A percentile compares a stretch with the other conserved stretches of the same genome.
Evolutionary conservation across 2,888 invertebrate species (phyloP).

Genomic region (Rhamnusium bicolor): DNA sequence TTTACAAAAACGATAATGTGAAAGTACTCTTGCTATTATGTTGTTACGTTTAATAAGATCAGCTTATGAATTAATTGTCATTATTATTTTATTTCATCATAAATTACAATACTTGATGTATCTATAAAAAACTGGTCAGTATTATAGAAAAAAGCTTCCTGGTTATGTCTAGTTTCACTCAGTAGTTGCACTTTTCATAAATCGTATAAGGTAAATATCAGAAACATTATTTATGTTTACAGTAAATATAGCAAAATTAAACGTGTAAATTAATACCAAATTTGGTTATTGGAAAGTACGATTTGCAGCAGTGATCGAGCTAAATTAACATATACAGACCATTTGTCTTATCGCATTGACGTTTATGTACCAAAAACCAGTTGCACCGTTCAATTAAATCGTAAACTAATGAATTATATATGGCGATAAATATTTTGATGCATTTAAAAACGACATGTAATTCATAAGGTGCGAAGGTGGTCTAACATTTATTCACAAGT

Average conservation of each 20-base stretch:
- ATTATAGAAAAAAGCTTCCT: neutral
- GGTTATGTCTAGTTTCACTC: conserved; percentile 8
- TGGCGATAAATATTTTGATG: conserved; percentile 28
- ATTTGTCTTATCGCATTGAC: conserved; percentile 37
- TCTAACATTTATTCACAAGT: neutral
- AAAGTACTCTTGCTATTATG: neutral
- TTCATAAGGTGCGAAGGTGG: neutral
- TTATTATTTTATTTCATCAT: neutral
- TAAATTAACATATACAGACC: conserved; percentile 49
- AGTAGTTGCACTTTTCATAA: neutral
- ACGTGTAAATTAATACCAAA: conserved; percentile 47
- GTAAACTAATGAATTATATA: conserved; percentile 22
- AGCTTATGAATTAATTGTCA: neutral
- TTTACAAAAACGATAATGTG: no score
- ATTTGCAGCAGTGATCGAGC: conserved; percentile 30
- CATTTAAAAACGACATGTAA: conserved; percentile 1
- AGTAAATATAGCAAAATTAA: conserved; percentile 10
- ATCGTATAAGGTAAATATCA: conserved; percentile 21
- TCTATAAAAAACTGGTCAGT: neutral
- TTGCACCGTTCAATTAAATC: conserved; percentile 6
- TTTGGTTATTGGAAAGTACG: conserved; percentile 46
- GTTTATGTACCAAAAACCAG: conserved; percentile 30
- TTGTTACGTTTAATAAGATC: neutral
- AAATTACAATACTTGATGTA: neutral
- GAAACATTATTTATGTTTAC: conserved; percentile 1